Percentiles rank a stretch among this genome's conserved stretches.
phyloP scores from a whole-genome alignment of 2,888 invertebrate species.

The Cephonodes hylas region DNA sequence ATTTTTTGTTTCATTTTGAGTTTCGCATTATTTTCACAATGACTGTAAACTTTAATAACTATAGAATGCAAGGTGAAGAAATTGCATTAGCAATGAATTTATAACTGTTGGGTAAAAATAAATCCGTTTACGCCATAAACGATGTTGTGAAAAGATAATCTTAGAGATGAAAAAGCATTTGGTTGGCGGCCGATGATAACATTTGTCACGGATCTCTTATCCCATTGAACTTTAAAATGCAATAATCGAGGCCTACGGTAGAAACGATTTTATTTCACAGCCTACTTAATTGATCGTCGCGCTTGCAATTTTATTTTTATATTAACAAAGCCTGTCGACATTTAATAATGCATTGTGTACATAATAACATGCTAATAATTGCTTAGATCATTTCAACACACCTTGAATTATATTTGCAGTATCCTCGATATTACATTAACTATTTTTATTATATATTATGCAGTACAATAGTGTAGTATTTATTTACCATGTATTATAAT shows the following conservation, averaged over 20 bases:
- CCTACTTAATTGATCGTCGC: too few relatives aligned
- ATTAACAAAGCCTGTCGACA: too few relatives aligned
- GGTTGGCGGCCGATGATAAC: not conserved
- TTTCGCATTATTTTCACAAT: conserved; percentile 29
- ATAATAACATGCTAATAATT: too few relatives aligned
- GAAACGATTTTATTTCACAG: too few relatives aligned
- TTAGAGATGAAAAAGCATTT: conserved; percentile 30
- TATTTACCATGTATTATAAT: not conserved
- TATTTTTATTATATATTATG: not conserved
- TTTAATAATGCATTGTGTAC: too few relatives aligned
- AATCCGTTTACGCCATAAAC: conserved; percentile 39
- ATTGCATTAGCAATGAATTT: not conserved
- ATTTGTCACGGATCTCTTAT: not conserved
- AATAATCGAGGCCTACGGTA: too few relatives aligned
- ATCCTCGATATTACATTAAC: not conserved
- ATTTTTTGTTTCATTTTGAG: conserved; percentile 37
- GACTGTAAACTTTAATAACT: conserved; percentile 16
- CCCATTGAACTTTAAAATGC: too few relatives aligned
- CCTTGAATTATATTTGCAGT: not conserved
- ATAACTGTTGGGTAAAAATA: not conserved
- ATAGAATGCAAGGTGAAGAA: not conserved
- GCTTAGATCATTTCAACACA: too few relatives aligned
- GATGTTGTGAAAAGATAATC: conserved; percentile 44
- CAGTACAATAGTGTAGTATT: not conserved
- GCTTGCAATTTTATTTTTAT: too few relatives aligned